Evolutionary conservation across 2,888 invertebrate genomes (phyloP).

Genomic region (Agonopterix subpropinquella): DNA sequence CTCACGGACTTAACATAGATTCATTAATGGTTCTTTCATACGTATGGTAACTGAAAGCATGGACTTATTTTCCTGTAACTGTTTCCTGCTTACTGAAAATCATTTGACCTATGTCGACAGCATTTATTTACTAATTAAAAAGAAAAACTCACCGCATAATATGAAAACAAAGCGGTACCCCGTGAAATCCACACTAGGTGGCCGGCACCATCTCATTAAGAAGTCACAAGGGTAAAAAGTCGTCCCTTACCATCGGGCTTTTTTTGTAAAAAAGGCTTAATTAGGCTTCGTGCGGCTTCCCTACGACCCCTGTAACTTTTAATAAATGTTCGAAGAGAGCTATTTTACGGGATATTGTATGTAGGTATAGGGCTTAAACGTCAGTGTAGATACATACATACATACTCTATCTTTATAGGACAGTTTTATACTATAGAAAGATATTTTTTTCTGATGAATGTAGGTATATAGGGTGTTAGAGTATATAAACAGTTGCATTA

Average conservation of each 20-base stretch:
- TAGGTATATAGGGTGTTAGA: too few species aligned
- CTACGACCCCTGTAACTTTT: slow-evolving; percentile 74
- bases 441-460: too few species aligned
- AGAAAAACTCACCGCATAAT: slow-evolving; percentile 5
- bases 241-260: slow-evolving; percentile 51
- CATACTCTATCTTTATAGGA: too few species aligned
- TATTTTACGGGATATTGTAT: slow-evolving; percentile 35
- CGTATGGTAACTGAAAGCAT: too few species aligned
- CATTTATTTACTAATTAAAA: too few species aligned
- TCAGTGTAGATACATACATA: neutral
- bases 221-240: slow-evolving; percentile 63
- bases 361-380: slow-evolving; percentile 19
- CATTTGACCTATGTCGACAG: too few species aligned
- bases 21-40: too few species aligned
- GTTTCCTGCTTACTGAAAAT: too few species aligned
- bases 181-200: slow-evolving; percentile 61
- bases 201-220: slow-evolving; percentile 68
- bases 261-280: slow-evolving; percentile 73
- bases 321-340: slow-evolving; percentile 70
- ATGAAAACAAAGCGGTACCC: slow-evolving; percentile 54
- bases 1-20: too few species aligned
- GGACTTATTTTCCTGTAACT: too few species aligned
- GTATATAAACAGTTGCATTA: too few species aligned
- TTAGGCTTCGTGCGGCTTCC: slow-evolving; percentile 73
- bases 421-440: too few species aligned